phyloP scores from a whole-genome alignment of 2,113 vertebrate genomes.

The Clarias magur region DNA sequence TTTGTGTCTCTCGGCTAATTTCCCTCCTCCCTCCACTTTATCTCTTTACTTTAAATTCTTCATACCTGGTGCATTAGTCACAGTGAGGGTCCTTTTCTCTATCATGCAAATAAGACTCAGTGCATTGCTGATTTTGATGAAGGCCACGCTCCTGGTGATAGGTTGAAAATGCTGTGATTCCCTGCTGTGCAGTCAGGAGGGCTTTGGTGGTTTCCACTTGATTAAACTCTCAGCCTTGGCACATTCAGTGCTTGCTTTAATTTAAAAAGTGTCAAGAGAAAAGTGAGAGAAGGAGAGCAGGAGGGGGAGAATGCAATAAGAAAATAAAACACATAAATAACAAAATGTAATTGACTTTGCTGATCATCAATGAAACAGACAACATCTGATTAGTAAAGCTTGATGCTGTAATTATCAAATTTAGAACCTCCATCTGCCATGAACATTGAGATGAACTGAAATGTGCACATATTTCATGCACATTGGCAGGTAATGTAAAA shows the following conservation, averaged over 20 bases:
- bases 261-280: conserved; percentile 67
- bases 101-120: conserved; percentile 69
- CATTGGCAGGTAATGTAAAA: background rate
- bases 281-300: conserved; percentile 34
- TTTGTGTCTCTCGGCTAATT: conserved; percentile 7
- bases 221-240: conserved; percentile 70
- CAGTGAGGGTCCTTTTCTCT: conserved; percentile 56
- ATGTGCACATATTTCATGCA: background rate
- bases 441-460: conserved; percentile 40
- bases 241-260: conserved; percentile 66
- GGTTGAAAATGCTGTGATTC: conserved; percentile 68
- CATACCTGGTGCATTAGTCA: conserved; percentile 66
- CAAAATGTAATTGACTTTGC: conserved; percentile 74
- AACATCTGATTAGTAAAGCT: conserved; percentile 71
- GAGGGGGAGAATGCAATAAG: conserved; percentile 68
- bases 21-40: conserved; percentile 13
- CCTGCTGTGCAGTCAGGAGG: conserved; percentile 66
- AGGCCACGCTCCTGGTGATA: conserved; percentile 63
- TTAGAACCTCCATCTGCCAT: conserved; percentile 52
- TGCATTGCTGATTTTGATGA: conserved; percentile 69
- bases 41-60: background rate
- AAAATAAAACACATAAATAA: conserved; percentile 77
- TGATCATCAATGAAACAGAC: conserved; percentile 71
- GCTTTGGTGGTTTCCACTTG: conserved; percentile 76
- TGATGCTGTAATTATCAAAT: conserved; percentile 73